Evolutionary conservation across 37 sponge, comb jelly and placozoan genomes (phyloP), one percentile per base, ranked within the genome.

Genomic region (Axinella damicornis): DNA sequence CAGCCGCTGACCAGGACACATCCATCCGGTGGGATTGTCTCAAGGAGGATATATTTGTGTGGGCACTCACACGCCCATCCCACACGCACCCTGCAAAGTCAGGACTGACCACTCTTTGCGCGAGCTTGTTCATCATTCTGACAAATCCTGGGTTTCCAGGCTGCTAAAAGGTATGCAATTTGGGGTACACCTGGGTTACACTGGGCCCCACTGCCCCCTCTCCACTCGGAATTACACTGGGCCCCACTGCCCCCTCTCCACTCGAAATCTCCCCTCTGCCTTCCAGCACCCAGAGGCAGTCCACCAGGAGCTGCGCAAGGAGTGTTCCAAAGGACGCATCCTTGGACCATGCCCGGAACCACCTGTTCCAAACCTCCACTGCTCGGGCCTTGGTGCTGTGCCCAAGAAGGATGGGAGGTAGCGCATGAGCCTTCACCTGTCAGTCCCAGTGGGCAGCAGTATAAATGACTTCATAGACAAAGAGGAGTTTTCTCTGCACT

Each of bases 231-330:
- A n/a, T 32, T 65, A 32, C 33, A 65, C 66, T 65, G 64, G 64
- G 5, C 64, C 64, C 64, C 64, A 62, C 64, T 28, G 27, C n/a
- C 64, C 64, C 64, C 27, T 28, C 64, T 28, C 64, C 27, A 28
- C 64, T 28, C 64, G 64, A 28, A 62, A 62, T 62, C 64, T 62
- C 64, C 64, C 64, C 64, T 62, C 64, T 28, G 64, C 64, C 64
- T 62, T 62, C 11, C 64, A 62, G 64, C 64, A 62, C 27, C 64
- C 64, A 28, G 64, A 62, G 64, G 64, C 27, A 28, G 64, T 62
- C 27, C n/a, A 28, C 64, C 27, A 24, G n/a, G 64, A 62, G 64
- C 64, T 62, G 27, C 64, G 27, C 27, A 62, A 62, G 64, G 64
- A 62, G 64, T 24, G n/a, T 24, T 24, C n/a, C n/a, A 28, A 24